Base-by-base conservation (phyloP, 2,797 vertebrate species). In the Falco novaeseelandiae region DNA sequence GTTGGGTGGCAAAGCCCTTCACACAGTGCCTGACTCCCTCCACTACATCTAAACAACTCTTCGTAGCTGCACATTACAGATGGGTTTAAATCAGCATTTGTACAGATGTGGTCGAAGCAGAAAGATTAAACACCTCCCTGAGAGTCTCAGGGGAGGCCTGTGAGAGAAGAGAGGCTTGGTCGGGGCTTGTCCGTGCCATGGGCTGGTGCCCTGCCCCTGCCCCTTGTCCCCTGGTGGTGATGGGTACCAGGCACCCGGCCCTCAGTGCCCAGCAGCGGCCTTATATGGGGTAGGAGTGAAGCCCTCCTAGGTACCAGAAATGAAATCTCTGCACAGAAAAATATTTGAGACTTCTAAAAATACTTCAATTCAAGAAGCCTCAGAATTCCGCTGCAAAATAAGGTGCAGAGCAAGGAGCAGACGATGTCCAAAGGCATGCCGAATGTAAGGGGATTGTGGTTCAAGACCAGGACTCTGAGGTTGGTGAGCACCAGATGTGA, bases 391-490 rank as follows among this genome's bases (percentile, higher is more conserved):
- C 57, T 14, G 15, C 19, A 40, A 77, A 73, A 65, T 83, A 21
- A 22, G 5, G 23, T n/a, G 36, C 18, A 7, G 46, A 91, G 88
- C 85, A 93, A 89, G 90, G n/a, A 90, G 29, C 48, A 91, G 55
- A 70, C 63, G 70, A 84, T 87, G 91, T 89, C 93, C 91, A 76
- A 95, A 94, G 74, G 76, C 20, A 14, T 27, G 58, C 14, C n/a
- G 66, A 78, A 63, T 66, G 67, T 38, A 79, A 87, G 90, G 59
- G 70, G 62, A 42, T 55, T 62, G 55, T 70, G 83, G 67, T 93
- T 91, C 89, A 93, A 91, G 95, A 93, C 52, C 66, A 72, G 85
- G 85, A 54, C 49, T 81, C 87, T 65, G 65, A 69, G 70, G 83
- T 87, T 79, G 89, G 85, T 77, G 73, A 91, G 87, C 61, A 94